These are phyloP conservation scores for Dreissena polymorpha DNA, from an alignment of 1,140 invertebrate species.

Conservation along the genomic window DNA sequence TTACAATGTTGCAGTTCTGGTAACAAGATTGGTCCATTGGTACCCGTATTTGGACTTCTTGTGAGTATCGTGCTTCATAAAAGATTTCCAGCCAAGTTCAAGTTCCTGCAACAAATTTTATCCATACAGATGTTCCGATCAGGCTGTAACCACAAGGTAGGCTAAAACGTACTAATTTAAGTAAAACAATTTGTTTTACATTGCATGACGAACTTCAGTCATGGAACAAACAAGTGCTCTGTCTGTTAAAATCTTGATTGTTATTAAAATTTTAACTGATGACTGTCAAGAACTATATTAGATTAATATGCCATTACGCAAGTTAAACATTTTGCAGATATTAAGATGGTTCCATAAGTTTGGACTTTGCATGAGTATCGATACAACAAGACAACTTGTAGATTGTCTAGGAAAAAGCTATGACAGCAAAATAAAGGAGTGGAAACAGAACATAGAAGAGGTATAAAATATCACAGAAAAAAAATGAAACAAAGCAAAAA, in stretches of 20 bases:
- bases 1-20: neutral
- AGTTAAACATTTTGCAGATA: too few species aligned
- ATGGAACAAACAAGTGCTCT: too few species aligned
- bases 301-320: too few species aligned
- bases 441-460: constrained; percentile 31
- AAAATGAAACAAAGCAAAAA: too few species aligned
- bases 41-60: constrained; percentile 27
- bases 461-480: too few species aligned
- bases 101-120: constrained; percentile 33
- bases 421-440: constrained; percentile 22
- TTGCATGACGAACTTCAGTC: too few species aligned
- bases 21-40: constrained; percentile 16
- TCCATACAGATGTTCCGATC: constrained; percentile 35
- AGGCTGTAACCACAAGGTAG: constrained; percentile 22
- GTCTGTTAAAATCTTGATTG: too few species aligned
- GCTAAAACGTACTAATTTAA: too few species aligned
- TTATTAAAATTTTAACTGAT: too few species aligned
- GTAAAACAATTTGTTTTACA: too few species aligned
- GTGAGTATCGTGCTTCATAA: constrained; percentile 7
- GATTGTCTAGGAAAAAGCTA: neutral
- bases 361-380: constrained; percentile 17
- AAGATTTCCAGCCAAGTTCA: too few species aligned
- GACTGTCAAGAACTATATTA: too few species aligned
- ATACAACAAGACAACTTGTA: constrained; percentile 4
- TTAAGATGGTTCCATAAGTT: constrained; percentile 31